Base-by-base conservation (phyloP, 2,888 invertebrate species). In the Norana najaformis region DNA sequence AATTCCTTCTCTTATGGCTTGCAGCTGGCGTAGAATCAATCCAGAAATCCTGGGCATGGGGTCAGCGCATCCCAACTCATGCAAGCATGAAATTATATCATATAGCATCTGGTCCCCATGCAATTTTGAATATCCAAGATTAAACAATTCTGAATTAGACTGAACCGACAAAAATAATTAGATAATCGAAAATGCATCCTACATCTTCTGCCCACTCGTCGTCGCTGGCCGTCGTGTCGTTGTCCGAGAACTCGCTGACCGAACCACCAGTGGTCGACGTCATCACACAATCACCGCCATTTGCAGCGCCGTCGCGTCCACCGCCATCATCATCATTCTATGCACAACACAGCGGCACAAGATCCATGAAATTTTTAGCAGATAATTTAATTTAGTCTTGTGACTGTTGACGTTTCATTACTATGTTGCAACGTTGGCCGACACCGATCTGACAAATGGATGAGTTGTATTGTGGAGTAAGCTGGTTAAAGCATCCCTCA, bases 161-260 rank as follows among this genome's bases (percentile, higher is more conserved):
- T 30, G 30, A 53, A 41, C 41, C 2, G 13, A 3, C 20, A 47
- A 69, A 69, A n/a, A 69, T n/a, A 69, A 69, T n/a, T n/a, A 69
- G 69, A 69, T n/a, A 69, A 69, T n/a, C 13, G n/a, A 8, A n/a
- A 69, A 30, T n/a, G n/a, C n/a, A 69, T n/a, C 69, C 30, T 69
- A 69, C 69, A n/a, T 69, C 69, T n/a, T 53, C 53, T 4, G 53
- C 23, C 23, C 30, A 53, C 23, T 69, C 69, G 69, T 69, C n/a
- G n/a, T 69, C 69, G 11, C 69, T 89, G 89, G 89, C n/a, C 47
- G 41, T 37, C 88, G 16, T 23, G 35, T 93, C 93, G 35, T 93
- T 92, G 13, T 92, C 92, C 3, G 93, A 92, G 36, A 93, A 91
- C 82, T 94, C 94, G 20, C 93, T 92, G 30, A 93, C 94, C 13